These are phyloP conservation scores for Mesoclemmys tuberculata DNA, from an alignment of 2,113 vertebrate genomes.

Conservation along the genomic window DNA sequence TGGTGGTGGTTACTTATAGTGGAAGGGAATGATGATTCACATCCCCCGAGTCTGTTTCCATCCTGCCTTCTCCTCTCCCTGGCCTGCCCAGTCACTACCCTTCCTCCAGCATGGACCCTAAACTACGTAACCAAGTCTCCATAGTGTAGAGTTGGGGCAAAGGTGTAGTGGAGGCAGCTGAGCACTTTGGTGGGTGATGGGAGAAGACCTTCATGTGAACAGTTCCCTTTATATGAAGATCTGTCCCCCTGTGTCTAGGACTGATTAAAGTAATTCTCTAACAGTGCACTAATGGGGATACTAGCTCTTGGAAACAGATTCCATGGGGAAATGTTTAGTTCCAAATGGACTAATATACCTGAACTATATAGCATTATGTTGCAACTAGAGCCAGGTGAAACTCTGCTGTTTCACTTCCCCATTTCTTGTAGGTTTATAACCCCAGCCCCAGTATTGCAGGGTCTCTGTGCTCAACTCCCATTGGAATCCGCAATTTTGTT, in stretches of 20 bases:
- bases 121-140: not conserved
- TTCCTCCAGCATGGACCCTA: not conserved
- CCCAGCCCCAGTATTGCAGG: accelerated
- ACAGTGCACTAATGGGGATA: not conserved
- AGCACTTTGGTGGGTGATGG: not conserved
- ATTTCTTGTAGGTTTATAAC: accelerated
- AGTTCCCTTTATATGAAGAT: not conserved
- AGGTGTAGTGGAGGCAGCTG: not conserved
- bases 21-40: not conserved
- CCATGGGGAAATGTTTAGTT: not conserved
- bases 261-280: not conserved
- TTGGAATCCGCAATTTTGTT: too few relatives aligned
- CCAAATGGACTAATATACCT: not conserved
- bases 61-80: not conserved
- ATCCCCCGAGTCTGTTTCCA: not conserved
- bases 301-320: not conserved
- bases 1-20: not conserved
- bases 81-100: not conserved
- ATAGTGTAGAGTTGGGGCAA: not conserved
- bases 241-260: not conserved
- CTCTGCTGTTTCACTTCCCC: not conserved
- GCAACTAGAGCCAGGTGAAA: not conserved
- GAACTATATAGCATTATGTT: not conserved
- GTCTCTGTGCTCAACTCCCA: not conserved
- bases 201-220: not conserved